Conservation (phyloP, 2,888 invertebrate species). For the Caenorhabditis sp. region DNA sequence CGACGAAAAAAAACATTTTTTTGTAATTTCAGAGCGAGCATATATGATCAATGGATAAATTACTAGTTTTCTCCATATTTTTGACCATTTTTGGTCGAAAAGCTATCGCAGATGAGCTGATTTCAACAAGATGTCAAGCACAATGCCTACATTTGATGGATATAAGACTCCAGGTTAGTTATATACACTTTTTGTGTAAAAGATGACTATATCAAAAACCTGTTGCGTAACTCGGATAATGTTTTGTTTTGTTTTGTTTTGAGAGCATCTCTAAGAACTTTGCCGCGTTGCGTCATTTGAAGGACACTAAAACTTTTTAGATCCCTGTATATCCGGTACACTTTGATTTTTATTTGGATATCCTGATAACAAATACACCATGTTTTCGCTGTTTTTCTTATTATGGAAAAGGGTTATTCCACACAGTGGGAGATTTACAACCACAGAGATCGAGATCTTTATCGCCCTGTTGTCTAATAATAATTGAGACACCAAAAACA, state of each 20-base stretch:
- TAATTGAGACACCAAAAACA: not conserved
- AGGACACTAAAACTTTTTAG: not conserved
- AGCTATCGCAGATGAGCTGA: constrained; percentile 46
- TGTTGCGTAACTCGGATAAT: no score
- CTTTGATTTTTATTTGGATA: no score
- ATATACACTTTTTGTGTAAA: no score
- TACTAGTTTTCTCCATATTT: not conserved
- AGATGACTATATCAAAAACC: no score
- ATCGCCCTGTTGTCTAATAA: not conserved
- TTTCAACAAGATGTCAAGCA: constrained; percentile 63
- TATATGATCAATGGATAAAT: not conserved
- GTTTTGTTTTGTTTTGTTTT: not conserved
- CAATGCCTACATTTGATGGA: constrained; percentile 65
- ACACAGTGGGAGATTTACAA: not conserved
- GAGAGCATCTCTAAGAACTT: not conserved
- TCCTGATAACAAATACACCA: no score
- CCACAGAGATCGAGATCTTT: not conserved
- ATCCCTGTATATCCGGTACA: not conserved
- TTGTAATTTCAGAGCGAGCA: not conserved
- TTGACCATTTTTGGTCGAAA: not conserved
- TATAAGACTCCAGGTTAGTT: constrained; percentile 51
- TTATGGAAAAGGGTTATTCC: not conserved
- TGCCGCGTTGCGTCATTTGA: not conserved
- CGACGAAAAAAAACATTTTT: not conserved
- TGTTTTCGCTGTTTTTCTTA: not conserved